Conservation (phyloP, 2,888 invertebrate species). For the Cheilosia urbana region DNA sequence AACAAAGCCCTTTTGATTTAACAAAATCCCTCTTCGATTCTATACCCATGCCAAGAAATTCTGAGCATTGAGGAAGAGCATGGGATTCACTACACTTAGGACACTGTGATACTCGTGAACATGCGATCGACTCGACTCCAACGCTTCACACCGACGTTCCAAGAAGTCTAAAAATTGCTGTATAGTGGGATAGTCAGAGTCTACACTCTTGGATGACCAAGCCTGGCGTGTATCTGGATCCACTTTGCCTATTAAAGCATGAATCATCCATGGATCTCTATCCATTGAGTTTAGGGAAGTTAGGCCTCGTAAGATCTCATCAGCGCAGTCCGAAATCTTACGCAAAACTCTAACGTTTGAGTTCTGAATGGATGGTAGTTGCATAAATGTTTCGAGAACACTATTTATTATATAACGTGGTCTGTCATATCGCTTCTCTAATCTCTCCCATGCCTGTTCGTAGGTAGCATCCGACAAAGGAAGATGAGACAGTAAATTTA, state of each 20-base stretch:
- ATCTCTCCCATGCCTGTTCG: too few relatives aligned
- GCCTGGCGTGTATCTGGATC: slow-evolving; percentile 20
- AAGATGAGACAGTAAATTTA: too few relatives aligned
- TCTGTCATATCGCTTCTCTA: slow-evolving; percentile 18
- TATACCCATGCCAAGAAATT: slow-evolving; percentile 20
- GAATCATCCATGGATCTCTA: slow-evolving; percentile 50
- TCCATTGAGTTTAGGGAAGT: slow-evolving; percentile 12
- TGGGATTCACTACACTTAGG: slow-evolving; percentile 16
- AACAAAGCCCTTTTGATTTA: slow-evolving; percentile 21
- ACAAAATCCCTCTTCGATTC: slow-evolving; percentile 13
- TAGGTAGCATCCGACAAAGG: too few relatives aligned
- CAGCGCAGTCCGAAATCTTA: slow-evolving; percentile 51
- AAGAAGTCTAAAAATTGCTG: slow-evolving; percentile 44
- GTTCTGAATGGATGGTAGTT: slow-evolving; percentile 8
- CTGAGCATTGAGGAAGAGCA: slow-evolving; percentile 1
- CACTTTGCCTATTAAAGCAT: slow-evolving; percentile 33
- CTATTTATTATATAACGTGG: slow-evolving; percentile 8
- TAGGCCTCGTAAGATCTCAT: slow-evolving; percentile 40
- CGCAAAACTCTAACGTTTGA: slow-evolving; percentile 8
- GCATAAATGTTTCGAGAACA: slow-evolving; percentile 6
- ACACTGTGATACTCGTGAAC: not conserved
- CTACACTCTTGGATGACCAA: not conserved
- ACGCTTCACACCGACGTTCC: slow-evolving; percentile 46
- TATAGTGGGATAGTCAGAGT: slow-evolving; percentile 26
- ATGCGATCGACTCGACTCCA: slow-evolving; percentile 33